Base-by-base conservation (phyloP, 2,113 vertebrate species). In the Ictalurus furcatus region DNA sequence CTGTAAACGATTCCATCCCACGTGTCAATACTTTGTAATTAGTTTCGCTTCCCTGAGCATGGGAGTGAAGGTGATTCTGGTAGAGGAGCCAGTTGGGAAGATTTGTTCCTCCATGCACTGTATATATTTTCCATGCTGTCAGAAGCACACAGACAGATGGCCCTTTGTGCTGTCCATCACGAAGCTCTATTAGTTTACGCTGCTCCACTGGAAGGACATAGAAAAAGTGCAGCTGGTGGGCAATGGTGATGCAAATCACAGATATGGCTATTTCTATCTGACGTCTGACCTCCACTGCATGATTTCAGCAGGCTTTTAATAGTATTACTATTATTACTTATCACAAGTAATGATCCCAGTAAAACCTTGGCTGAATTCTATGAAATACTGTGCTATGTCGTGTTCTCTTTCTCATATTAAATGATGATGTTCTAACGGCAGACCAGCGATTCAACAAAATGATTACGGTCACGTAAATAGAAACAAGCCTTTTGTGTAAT, bases 181-280 rank as follows among this genome's bases (percentile, higher is more conserved):
- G 61, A 83, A 86, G 80, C 87, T 69, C 84, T 84, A 79, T 88
- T 58, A 83, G 82, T 81, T 88, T n/a, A 82, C 83, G 52, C 90
- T 83, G 87, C 85, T 91, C 90, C 90, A 89, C 88, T 85, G 89
- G 94, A 95, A 96, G 95, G 96, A 95, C 94, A 94, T 93, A 89
- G 95, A 94, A 95, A 94, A 95, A 94, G 93, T 94, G 93, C 91
- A 94, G 92, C 94, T 93, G 92, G 94, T 91, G 93, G 95, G 91
- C 93, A 90, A 92, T 93, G 92, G 92, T 92, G 95, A 96, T 96
- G 93, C 92, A 92, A 92, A 88, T 89, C 82, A 79, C 90, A 92
- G 95, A 96, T 96, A 95, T 91, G 85, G 87, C 91, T 90, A 87
- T 92, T 93, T 92, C 93, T 94, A 95, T 96, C 95, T 96, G 94